These are phyloP conservation scores for Microcebus murinus DNA, from an alignment of 2,113 vertebrate genomes.

Conservation along the genomic window DNA sequence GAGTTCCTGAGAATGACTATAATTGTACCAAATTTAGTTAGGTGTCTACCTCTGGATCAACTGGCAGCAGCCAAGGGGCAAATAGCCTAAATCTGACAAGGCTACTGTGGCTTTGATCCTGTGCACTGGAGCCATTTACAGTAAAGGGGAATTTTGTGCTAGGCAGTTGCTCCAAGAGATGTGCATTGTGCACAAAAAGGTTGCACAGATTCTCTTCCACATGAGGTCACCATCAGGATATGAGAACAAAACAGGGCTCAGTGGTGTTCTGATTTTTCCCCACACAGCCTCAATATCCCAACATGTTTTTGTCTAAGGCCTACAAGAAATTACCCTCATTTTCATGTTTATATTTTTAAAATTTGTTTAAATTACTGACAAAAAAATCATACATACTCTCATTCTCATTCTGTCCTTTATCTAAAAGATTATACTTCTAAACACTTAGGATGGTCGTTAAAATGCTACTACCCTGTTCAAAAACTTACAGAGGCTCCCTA, in stretches of 20 bases:
- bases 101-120: not conserved
- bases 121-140: not conserved
- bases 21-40: not conserved
- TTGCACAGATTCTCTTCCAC: not conserved
- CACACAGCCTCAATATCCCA: not conserved
- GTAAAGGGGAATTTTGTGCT: not conserved
- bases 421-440: slow-evolving; percentile 5
- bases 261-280: not conserved
- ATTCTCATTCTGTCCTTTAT: slow-evolving; percentile 3
- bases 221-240: not conserved
- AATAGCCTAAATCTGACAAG: not conserved
- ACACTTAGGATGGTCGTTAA: not conserved
- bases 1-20: not conserved
- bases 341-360: slow-evolving; percentile 30
- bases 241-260: not conserved
- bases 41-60: not conserved
- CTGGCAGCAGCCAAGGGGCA: not conserved
- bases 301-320: not conserved
- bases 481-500: not conserved
- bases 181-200: not conserved
- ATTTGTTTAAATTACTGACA: not conserved
- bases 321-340: slow-evolving; percentile 4
- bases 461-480: not conserved
- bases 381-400: not conserved
- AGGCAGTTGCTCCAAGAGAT: not conserved